These are phyloP conservation scores for Plutomurus gul DNA, from an alignment of 1,140 invertebrate species.

Conservation along the genomic window DNA sequence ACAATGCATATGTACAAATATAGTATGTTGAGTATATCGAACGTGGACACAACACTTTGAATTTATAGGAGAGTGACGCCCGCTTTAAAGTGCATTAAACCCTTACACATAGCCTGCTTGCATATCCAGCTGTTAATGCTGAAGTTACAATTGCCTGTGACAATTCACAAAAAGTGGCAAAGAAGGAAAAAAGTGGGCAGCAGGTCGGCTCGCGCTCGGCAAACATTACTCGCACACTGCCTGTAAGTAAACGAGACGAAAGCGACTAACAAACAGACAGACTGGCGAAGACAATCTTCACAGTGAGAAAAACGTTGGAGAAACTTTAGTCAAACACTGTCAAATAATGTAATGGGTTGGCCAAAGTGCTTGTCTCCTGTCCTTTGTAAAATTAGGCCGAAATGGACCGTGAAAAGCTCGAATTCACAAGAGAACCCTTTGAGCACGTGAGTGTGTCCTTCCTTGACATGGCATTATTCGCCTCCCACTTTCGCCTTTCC, in stretches of 20 bases:
- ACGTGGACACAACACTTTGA: no score
- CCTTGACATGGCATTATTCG: background rate
- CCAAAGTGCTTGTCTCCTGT: slow-evolving; percentile 36
- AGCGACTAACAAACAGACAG: background rate
- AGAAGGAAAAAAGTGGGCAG: background rate
- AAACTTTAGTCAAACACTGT: background rate
- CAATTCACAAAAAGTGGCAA: slow-evolving; percentile 3
- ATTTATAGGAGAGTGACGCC: background rate
- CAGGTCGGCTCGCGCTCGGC: background rate
- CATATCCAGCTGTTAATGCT: background rate
- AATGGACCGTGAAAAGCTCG: slow-evolving; percentile 41
- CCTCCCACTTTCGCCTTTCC: background rate
- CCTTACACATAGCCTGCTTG: background rate
- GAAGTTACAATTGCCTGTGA: background rate
- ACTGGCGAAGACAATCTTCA: background rate
- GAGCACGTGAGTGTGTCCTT: slow-evolving; percentile 33
- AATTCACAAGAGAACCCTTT: slow-evolving; percentile 31
- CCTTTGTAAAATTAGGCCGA: slow-evolving; percentile 38
- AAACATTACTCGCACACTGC: background rate
- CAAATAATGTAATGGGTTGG: slow-evolving; percentile 37
- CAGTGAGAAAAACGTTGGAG: background rate
- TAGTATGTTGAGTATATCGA: no score
- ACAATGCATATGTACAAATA: no score
- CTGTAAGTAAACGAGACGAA: background rate
- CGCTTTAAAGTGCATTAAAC: background rate